A percentile compares a stretch with the other conserved stretches of the same genome.
phyloP scores from a whole-genome alignment of 2,113 vertebrate genomes.

The Syrmaticus mikado region DNA sequence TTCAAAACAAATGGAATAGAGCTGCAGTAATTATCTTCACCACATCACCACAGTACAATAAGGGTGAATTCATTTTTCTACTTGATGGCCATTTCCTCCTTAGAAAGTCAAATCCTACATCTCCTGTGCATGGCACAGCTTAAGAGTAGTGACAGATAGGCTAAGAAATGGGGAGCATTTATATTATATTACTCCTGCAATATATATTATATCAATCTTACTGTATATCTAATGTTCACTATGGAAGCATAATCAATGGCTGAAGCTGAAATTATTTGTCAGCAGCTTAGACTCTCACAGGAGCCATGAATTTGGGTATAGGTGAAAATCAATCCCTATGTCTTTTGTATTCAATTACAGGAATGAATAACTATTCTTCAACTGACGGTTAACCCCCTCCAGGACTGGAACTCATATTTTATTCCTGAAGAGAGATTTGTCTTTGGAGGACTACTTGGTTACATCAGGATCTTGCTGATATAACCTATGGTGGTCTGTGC shows the following conservation, averaged over 20 bases:
- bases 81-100: background rate
- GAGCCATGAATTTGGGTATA: background rate
- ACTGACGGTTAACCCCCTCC: background rate
- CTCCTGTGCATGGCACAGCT: background rate
- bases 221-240: background rate
- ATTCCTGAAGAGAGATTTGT: background rate
- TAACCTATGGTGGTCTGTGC: background rate
- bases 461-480: background rate
- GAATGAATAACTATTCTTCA: background rate
- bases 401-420: background rate
- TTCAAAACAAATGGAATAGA: background rate
- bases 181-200: background rate
- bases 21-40: background rate
- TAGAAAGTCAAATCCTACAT: background rate
- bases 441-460: background rate
- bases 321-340: background rate
- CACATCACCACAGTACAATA: rapidly evolving
- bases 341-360: background rate
- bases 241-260: background rate
- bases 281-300: background rate
- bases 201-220: background rate
- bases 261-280: background rate
- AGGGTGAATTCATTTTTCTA: background rate
- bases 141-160: background rate
- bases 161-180: background rate